These are phyloP conservation scores for Siphamia tubifer DNA, from an alignment of 2,113 vertebrate genomes.

Conservation along the genomic window DNA sequence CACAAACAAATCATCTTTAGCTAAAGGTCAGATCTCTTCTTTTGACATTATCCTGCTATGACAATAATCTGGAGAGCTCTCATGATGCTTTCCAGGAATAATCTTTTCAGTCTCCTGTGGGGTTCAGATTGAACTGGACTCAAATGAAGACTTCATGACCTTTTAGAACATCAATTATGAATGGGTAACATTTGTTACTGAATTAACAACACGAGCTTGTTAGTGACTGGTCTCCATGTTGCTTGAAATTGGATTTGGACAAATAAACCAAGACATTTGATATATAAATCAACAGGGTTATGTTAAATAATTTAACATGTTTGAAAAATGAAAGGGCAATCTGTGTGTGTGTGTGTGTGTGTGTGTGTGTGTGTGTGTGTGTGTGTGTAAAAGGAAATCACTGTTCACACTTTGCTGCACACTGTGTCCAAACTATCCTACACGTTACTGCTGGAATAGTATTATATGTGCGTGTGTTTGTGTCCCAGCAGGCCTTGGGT, in stretches of 20 bases:
- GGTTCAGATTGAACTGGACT: slow-evolving; percentile 5
- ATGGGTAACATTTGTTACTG: slow-evolving; percentile 40
- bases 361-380: too few relatives aligned
- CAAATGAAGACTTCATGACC: slow-evolving; percentile 25
- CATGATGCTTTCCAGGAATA: not conserved
- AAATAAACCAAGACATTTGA: not conserved
- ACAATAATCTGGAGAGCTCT: slow-evolving; percentile 2
- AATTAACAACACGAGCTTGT: slow-evolving; percentile 5
- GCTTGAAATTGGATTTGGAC: not conserved
- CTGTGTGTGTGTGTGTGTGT: too few relatives aligned
- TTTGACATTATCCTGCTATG: not conserved
- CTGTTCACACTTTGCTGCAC: too few relatives aligned
- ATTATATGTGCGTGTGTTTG: not conserved
- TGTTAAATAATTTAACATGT: slow-evolving; percentile 1
- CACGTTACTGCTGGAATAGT: not conserved
- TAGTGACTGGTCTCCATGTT: not conserved
- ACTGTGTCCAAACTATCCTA: too few relatives aligned
- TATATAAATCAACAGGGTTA: not conserved
- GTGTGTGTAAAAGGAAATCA: too few relatives aligned
- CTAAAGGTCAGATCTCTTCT: slow-evolving; percentile 24
- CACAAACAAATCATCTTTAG: slow-evolving; percentile 4
- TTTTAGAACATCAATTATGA: slow-evolving; percentile 58
- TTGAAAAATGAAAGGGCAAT: too few relatives aligned
- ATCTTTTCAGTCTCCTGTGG: slow-evolving; percentile 2
- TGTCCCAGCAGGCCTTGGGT: not conserved